Base-by-base conservation (phyloP, 64 coral and sea anemone genomes). In the Astreopora myriophthalma region DNA sequence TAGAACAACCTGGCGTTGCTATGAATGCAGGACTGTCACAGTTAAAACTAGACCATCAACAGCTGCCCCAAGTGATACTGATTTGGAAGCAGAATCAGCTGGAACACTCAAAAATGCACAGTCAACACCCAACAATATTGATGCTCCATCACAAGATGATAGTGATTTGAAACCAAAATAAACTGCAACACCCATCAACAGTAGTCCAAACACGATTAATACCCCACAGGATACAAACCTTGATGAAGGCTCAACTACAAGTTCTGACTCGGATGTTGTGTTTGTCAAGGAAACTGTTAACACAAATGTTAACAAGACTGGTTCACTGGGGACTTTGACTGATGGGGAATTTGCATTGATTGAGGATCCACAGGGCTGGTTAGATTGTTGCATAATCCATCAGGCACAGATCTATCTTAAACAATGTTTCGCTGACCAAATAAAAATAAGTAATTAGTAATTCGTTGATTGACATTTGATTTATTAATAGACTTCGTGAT, bases 1-100 rank as follows among this genome's bases (percentile, higher is more conserved):
- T 25, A 80, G 64, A 71, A 60, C 55, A 60, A 84, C 67, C 31
- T 92, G 90, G 89, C 14, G 84, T 44, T 85, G 90, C 74, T 34
- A 68, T 30, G 52, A 13, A 3, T 92, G 90, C 69, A 60, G 16
- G 55, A 60, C 17, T 60, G 55, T 19, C 55, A 60, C 55, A 60
- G 8, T 4, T 60, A 60, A 60, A 60, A 60, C 8, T 22, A 61
- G 57, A 3, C 57, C 57, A n/a, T n/a, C n/a, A 61, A 61, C 57
- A 61, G 11, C 57, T 19, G 57, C 57, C 57, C 12, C 13, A 14
- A 22, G 1, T 17, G 11, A 60, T 19, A 60, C 17, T 60, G 10
- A 60, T 19, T 60, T 60, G 55, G 55, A 3, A 60, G 11, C 31
- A 2, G 20, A 74, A 37, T 74, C 35, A 74, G n/a, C n/a, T n/a